phyloP scores from a whole-genome alignment of 2,113 vertebrate genomes.

The Octodon degus region DNA sequence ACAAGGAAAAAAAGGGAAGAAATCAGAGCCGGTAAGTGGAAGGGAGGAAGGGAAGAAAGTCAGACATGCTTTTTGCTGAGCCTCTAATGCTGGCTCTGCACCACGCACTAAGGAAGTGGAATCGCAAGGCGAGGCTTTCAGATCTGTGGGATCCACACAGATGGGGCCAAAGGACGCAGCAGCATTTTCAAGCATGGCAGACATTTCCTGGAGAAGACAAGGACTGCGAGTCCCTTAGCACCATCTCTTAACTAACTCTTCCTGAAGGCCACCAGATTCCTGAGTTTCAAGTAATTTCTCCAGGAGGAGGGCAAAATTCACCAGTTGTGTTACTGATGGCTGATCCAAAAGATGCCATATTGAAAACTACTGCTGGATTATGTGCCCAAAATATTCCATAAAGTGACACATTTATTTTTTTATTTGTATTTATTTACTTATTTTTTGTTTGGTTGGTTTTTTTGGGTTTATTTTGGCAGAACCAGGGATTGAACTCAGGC shows the following conservation, averaged over 20 bases:
- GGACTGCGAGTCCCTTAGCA: slow-evolving; percentile 87
- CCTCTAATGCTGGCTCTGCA: neutral
- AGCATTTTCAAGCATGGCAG: neutral
- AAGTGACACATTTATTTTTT: slow-evolving; percentile 93
- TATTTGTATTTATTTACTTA: neutral
- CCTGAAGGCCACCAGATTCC: slow-evolving; percentile 97
- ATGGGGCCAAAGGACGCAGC: neutral
- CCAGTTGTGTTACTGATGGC: slow-evolving; percentile 96
- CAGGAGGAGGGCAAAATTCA: slow-evolving; percentile 95
- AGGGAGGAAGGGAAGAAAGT: neutral
- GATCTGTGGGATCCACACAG: neutral
- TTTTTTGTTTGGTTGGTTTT: too few relatives aligned
- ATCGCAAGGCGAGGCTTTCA: neutral
- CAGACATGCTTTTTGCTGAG: neutral
- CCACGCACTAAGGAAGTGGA: neutral
- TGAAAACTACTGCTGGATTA: slow-evolving; percentile 96
- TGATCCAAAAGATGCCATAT: slow-evolving; percentile 95
- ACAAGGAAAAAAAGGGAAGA: neutral
- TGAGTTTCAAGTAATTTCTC: slow-evolving; percentile 98
- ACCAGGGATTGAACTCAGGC: too few relatives aligned
- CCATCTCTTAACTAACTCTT: slow-evolving; percentile 97
- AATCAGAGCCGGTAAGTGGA: neutral
- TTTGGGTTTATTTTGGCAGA: too few relatives aligned
- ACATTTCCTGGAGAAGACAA: neutral
- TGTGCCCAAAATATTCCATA: slow-evolving; percentile 98